Evolutionary conservation across 2,113 vertebrate species (phyloP), one percentile per base, ranked within the genome.

Genomic region (Fregetta grallaria): DNA sequence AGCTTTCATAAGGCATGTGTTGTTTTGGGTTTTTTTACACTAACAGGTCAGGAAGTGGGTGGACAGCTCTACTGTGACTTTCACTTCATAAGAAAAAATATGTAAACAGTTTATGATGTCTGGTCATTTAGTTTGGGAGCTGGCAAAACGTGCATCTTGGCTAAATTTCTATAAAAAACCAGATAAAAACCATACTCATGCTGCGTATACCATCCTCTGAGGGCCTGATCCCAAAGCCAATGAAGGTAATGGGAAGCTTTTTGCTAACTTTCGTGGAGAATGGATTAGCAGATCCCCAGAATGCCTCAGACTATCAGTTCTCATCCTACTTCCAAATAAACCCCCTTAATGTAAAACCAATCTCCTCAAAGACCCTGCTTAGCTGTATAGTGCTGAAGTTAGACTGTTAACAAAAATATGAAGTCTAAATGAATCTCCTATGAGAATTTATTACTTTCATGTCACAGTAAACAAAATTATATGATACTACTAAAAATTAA

Each of bases 21-120:
- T 74, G 5, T 13, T 82, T 62, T 10, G 6, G 4, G 0, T 0
- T 14, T 36, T 83, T 58, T 76, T 29, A 58, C 16, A 40, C 15
- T 83, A 62, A 38, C 4, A 53, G 42, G 16, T 76, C 50, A 88
- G 29, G 34, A 90, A 86, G 55, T 66, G 8, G 21, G 66, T 70
- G 34, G 55, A 40, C 22, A 86, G 29, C 9, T 85, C 56, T 81
- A 29, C 25, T 81, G 40, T 44, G 47, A 52, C 21, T 87, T 89
- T n/a, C 18, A 42, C 70, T 58, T 68, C 32, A 26, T 38, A 32
- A 32, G 29, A 45, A 81, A 87, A 21, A 55, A 11, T 47, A 34
- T 40, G 8, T 47, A 71, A 74, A 63, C 45, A 20, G 3, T 55
- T 89, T 52, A 34, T 44, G 18, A 30, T 34, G 27, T 42, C 3